phyloP scores from a whole-genome alignment of 1,140 invertebrate species.

The Chironomus striatipennis region DNA sequence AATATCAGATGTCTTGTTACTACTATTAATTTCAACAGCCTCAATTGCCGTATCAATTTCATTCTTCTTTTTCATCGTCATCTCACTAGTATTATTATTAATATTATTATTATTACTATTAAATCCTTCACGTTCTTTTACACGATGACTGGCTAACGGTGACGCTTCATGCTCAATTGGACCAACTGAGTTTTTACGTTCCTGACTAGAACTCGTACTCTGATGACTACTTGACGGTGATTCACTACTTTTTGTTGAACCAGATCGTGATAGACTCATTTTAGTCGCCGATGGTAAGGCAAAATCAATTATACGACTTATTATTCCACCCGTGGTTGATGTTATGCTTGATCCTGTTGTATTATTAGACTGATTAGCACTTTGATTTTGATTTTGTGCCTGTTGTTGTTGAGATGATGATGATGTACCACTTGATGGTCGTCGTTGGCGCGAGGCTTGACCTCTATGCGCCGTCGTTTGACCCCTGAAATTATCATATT shows the following conservation, averaged over 20 bases:
- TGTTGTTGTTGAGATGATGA: not conserved
- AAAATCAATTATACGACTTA: constrained; percentile 9
- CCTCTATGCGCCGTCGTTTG: constrained; percentile 7
- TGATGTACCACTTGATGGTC: not conserved
- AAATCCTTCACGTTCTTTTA: not conserved
- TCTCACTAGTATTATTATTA: not conserved
- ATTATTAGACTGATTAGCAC: not conserved
- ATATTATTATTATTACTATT: too few species aligned
- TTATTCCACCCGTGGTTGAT: constrained; percentile 6
- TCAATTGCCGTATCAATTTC: constrained; percentile 3
- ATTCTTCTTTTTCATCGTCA: not conserved
- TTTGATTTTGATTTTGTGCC: not conserved
- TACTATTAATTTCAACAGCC: constrained; percentile 1
- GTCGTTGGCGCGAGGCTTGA: constrained; percentile 17
- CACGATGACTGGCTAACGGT: too few species aligned
- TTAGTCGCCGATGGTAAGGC: constrained; percentile 17
- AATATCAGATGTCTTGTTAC: not conserved
- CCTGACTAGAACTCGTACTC: not conserved
- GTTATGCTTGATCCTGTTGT: not conserved
- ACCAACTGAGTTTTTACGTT: not conserved
- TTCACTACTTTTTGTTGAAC: not conserved
- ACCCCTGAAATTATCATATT: not conserved
- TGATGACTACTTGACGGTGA: not conserved
- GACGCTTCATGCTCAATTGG: not conserved
- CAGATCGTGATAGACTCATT: not conserved